phyloP scores from a whole-genome alignment of 2,113 vertebrate genomes.

The Columbina picui region DNA sequence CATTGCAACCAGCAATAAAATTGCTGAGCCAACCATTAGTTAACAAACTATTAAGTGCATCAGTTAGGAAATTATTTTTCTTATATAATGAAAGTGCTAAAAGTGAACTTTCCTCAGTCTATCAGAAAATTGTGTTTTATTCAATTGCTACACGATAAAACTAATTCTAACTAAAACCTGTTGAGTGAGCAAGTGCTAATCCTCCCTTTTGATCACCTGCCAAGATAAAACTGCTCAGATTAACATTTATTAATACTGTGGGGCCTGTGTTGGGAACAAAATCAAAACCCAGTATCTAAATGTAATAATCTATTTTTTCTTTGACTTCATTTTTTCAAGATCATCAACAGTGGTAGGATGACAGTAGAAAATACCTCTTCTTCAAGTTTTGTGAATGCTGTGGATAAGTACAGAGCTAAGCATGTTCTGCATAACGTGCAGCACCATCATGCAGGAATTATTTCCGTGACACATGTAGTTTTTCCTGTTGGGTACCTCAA shows the following conservation, averaged over 20 bases:
- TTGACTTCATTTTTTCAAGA: not conserved
- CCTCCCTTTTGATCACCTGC: conserved; percentile 27
- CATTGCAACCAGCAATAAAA: not conserved
- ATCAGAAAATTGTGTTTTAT: not conserved
- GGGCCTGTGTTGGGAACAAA: not conserved
- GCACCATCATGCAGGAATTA: not conserved
- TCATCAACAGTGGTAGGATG: not conserved
- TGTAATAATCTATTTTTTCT: not conserved
- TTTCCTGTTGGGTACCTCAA: not conserved
- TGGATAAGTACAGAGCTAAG: not conserved
- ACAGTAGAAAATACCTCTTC: not conserved
- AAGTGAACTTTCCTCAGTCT: not conserved
- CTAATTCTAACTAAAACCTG: conserved; percentile 4
- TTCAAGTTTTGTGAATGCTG: not conserved
- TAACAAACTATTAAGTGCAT: not conserved
- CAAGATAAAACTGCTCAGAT: conserved; percentile 12
- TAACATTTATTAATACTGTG: not conserved
- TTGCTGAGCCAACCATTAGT: not conserved
- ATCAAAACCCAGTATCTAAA: not conserved
- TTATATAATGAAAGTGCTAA: not conserved
- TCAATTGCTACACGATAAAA: conserved; percentile 46
- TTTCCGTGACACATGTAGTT: not conserved
- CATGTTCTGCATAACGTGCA: not conserved
- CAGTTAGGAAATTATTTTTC: not conserved
- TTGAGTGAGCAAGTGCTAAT: conserved; percentile 10